These are phyloP conservation scores for Lycaon pictus DNA, from an alignment of 2,113 vertebrate species.

Conservation along the genomic window DNA sequence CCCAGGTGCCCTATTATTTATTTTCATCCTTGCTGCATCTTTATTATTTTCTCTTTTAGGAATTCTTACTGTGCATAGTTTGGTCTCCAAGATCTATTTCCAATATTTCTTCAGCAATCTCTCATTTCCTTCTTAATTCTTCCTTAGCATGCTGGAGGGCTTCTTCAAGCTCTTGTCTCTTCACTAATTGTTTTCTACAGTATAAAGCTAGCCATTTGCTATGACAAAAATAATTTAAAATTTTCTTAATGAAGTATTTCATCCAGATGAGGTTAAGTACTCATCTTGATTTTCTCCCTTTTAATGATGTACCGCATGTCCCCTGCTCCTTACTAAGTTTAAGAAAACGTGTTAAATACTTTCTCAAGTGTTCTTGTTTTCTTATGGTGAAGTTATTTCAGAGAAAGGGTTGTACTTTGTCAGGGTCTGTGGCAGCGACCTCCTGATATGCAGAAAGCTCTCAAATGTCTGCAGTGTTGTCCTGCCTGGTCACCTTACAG, in stretches of 20 bases:
- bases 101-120: background rate
- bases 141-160: background rate
- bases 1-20: background rate
- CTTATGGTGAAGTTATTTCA: background rate
- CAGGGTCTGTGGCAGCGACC: background rate
- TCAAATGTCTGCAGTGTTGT: fast-evolving
- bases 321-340: background rate
- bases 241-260: background rate
- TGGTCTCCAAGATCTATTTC: background rate
- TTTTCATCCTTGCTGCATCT: background rate
- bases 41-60: background rate
- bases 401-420: background rate
- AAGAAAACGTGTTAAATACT: background rate
- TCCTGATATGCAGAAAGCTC: background rate
- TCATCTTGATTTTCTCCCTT: background rate
- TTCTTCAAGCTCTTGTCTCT: background rate
- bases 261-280: background rate
- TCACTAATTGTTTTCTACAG: background rate
- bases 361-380: background rate
- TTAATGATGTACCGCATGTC: background rate
- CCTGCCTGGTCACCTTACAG: background rate
- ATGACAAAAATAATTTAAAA: background rate
- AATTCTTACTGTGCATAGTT: background rate
- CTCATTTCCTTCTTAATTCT: background rate
- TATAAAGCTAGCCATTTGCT: background rate